These are phyloP conservation scores for Isotomurus palustris DNA, from an alignment of 2,888 invertebrate genomes.

Conservation along the genomic window DNA sequence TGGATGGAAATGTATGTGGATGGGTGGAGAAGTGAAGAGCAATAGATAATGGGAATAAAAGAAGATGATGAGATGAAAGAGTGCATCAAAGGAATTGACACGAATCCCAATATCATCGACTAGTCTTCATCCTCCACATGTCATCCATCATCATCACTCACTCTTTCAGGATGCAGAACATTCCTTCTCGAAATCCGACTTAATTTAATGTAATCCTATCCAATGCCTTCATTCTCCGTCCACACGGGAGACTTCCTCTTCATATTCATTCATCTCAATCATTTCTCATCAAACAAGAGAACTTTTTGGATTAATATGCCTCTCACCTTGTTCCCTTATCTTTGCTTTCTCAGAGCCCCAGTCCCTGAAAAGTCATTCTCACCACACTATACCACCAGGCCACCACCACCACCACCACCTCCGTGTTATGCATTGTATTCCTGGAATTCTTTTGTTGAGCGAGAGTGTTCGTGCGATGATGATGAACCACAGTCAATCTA, in stretches of 20 bases:
- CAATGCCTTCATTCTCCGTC: not conserved
- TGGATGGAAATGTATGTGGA: no score
- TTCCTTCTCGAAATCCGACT: not conserved
- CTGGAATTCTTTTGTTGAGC: no score
- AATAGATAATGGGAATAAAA: not conserved
- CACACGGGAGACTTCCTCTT: not conserved
- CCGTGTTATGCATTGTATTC: no score
- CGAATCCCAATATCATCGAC: not conserved
- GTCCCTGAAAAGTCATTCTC: no score
- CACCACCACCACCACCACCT: no score
- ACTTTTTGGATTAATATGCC: no score
- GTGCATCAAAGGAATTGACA: conserved; percentile 5
- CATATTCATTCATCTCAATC: not conserved
- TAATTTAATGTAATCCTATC: not conserved
- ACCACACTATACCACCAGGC: no score
- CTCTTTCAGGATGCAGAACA: not conserved
- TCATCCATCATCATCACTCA: conserved; percentile 5
- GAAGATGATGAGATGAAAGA: conserved; percentile 3
- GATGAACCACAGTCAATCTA: no score
- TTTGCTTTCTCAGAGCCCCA: no score
- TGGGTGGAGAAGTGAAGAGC: not conserved
- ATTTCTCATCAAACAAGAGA: no score
- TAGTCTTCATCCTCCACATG: conserved; percentile 1
- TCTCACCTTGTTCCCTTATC: no score
- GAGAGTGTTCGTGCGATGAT: no score